These are phyloP conservation scores for Schrankia costaestrigalis DNA, from an alignment of 2,888 invertebrate genomes.

Conservation along the genomic window DNA sequence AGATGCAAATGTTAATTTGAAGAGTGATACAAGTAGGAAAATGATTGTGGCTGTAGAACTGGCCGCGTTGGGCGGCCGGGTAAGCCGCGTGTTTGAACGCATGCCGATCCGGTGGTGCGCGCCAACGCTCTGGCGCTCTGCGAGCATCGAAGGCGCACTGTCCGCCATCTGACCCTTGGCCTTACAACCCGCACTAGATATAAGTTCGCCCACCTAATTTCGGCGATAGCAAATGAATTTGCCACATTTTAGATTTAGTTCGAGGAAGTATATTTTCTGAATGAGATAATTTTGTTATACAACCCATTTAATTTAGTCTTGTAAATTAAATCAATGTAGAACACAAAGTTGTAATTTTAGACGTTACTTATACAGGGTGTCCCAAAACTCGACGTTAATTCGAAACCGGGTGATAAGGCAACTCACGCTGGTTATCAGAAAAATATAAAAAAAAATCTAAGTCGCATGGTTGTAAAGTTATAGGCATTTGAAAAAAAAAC, in stretches of 20 bases:
- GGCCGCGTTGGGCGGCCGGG: conserved; percentile 22
- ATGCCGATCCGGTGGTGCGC: conserved; percentile 60
- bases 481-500: too few relatives aligned
- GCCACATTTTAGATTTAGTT: conserved; percentile 46
- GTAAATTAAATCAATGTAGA: background rate
- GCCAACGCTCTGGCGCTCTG: conserved; percentile 51
- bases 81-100: conserved; percentile 45
- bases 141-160: conserved; percentile 45
- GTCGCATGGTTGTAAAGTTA: too few relatives aligned
- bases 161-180: conserved; percentile 63
- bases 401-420: too few relatives aligned
- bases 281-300: conserved; percentile 24
- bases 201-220: conserved; percentile 77
- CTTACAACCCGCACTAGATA: conserved; percentile 65
- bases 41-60: conserved; percentile 7
- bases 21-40: conserved; percentile 16
- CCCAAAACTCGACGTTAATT: too few relatives aligned
- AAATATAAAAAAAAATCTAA: too few relatives aligned
- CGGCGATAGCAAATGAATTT: conserved; percentile 59
- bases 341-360: background rate
- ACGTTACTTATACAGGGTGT: too few relatives aligned
- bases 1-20: conserved; percentile 12
- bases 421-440: too few relatives aligned
- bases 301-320: conserved; percentile 19
- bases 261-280: conserved; percentile 48